These are phyloP conservation scores for Sprattus sprattus DNA, from an alignment of 2,113 vertebrate species.

Conservation along the genomic window DNA sequence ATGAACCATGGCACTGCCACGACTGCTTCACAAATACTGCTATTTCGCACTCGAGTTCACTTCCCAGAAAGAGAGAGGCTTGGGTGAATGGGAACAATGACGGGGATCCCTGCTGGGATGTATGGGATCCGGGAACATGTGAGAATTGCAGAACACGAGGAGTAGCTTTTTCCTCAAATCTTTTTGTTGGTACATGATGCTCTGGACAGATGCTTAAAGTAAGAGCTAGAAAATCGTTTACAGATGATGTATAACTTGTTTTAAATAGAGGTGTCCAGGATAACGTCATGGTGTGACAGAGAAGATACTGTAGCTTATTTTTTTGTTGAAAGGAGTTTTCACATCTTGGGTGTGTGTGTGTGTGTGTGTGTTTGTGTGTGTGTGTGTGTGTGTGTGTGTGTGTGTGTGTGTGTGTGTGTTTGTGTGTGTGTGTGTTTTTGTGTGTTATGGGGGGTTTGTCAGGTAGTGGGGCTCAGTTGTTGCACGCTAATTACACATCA, in stretches of 20 bases:
- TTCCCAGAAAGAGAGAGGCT: slow-evolving; percentile 55
- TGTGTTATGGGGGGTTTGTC: not conserved
- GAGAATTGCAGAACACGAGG: slow-evolving; percentile 22
- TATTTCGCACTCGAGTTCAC: slow-evolving; percentile 67
- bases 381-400: not conserved
- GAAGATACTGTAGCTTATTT: not conserved
- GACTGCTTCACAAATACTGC: slow-evolving; percentile 59
- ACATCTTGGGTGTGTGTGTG: not conserved
- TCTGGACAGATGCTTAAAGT: not conserved
- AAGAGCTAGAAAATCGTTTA: not conserved
- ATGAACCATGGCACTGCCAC: slow-evolving; percentile 42
- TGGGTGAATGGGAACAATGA: slow-evolving; percentile 57
- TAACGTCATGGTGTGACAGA: no score
- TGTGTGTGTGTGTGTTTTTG: not conserved
- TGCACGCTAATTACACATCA: not conserved
- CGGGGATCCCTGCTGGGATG: slow-evolving; percentile 53
- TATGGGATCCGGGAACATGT: slow-evolving; percentile 55
- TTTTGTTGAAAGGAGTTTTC: not conserved
- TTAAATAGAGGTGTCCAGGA: no score
- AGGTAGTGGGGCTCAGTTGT: slow-evolving; percentile 6
- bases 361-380: not conserved
- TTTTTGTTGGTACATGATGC: not conserved
- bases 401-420: not conserved
- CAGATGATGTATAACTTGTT: not conserved
- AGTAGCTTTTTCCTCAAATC: not conserved